Percentiles rank a stretch among this genome's conserved stretches.
phyloP scores from a whole-genome alignment of 1,140 invertebrate species.

The Eupristina koningsbergeri region DNA sequence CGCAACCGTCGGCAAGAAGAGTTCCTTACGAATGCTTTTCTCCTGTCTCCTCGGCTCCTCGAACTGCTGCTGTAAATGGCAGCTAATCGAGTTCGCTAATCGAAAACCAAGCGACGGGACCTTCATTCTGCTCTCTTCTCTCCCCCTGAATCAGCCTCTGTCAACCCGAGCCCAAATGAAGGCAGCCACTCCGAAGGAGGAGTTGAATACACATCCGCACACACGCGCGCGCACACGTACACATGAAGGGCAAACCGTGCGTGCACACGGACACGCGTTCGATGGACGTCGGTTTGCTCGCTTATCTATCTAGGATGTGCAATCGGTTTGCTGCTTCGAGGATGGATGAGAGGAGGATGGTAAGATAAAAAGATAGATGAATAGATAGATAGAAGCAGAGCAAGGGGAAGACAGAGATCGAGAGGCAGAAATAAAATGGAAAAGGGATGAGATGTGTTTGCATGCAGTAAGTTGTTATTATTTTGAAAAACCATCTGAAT shows the following conservation, averaged over 20 bases:
- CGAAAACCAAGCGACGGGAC: constrained; percentile 32
- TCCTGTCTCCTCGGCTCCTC: not conserved
- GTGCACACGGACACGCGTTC: not conserved
- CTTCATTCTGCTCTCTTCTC: not conserved
- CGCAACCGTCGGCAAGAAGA: constrained; percentile 8
- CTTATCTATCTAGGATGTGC: constrained; percentile 29
- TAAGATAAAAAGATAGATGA: not conserved
- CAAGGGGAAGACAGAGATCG: no score
- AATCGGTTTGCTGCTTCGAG: not conserved
- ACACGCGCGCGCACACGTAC: not conserved
- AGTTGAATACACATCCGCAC: not conserved
- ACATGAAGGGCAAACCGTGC: not conserved
- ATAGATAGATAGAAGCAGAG: not conserved
- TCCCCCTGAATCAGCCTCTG: constrained; percentile 5
- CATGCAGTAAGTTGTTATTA: not conserved
- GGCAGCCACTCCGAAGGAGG: not conserved
- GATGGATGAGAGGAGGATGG: not conserved
- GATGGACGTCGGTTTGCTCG: not conserved
- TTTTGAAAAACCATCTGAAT: no score
- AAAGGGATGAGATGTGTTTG: not conserved
- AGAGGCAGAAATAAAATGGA: not conserved
- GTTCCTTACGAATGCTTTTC: constrained; percentile 29
- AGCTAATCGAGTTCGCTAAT: constrained; percentile 47
- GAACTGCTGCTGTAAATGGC: constrained; percentile 12
- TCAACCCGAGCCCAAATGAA: not conserved